These are phyloP conservation scores for Brotogeris chrysoptera DNA, from an alignment of 2,797 vertebrate genomes.

Conservation along the genomic window DNA sequence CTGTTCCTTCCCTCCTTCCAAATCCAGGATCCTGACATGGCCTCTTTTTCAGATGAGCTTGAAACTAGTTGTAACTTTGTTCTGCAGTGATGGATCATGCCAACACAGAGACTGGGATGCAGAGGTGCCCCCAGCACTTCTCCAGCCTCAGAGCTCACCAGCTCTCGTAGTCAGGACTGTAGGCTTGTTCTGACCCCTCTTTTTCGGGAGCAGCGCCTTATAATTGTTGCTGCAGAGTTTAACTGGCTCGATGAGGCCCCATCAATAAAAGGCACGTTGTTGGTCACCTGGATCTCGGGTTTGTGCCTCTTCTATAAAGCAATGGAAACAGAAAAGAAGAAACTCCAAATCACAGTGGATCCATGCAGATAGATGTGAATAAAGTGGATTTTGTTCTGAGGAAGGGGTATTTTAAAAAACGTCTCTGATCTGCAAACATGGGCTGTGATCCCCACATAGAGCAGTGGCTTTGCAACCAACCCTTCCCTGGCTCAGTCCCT, in stretches of 20 bases:
- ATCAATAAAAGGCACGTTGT: fast-evolving
- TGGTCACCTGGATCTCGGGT: fast-evolving
- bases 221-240: background rate
- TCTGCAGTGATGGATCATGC: background rate
- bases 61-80: background rate
- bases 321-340: background rate
- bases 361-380: background rate
- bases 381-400: background rate
- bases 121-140: background rate
- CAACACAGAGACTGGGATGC: fast-evolving
- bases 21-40: background rate
- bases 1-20: background rate
- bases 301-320: background rate
- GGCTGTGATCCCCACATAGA: background rate
- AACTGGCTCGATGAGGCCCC: background rate
- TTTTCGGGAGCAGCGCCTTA: background rate
- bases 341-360: background rate
- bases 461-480: background rate
- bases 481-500: fast-evolving
- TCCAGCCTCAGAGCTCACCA: background rate
- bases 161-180: fast-evolving
- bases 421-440: background rate
- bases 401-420: background rate
- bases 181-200: background rate
- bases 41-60: background rate